Evolutionary conservation across 2,888 invertebrate genomes (phyloP).

Genomic region (Oscheius sp.): DNA sequence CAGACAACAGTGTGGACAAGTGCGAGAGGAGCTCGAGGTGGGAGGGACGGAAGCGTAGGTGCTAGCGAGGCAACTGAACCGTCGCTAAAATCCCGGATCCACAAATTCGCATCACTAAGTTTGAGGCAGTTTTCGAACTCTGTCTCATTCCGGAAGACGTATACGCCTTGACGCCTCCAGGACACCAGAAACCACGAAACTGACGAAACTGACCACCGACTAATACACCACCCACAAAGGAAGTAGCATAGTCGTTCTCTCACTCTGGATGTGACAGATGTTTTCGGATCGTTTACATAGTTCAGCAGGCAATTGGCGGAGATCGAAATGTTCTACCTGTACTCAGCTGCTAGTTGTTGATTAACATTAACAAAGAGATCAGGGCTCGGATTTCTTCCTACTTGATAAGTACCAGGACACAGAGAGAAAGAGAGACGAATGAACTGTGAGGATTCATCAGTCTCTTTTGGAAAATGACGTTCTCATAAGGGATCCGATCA

Average conservation of each 20-base stretch:
- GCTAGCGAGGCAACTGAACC: neutral
- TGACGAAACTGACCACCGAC: neutral
- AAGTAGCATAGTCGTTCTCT: no score
- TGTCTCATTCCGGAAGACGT: conserved; percentile 18
- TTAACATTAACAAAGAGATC: no score
- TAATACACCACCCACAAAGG: no score
- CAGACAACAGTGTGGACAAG: neutral
- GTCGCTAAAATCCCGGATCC: neutral
- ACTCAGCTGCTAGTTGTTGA: no score
- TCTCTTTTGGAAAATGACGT: conserved; percentile 3
- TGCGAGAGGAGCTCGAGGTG: neutral
- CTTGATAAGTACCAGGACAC: neutral
- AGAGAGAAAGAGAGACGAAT: neutral
- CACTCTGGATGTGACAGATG: no score
- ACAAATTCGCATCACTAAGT: no score
- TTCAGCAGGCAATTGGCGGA: no score
- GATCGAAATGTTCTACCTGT: no score
- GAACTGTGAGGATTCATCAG: neutral
- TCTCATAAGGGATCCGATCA: conserved; percentile 3
- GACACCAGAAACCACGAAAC: conserved; percentile 13
- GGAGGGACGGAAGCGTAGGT: conserved; percentile 8
- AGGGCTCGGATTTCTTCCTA: neutral
- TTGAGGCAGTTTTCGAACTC: no score
- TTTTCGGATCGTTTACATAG: no score
- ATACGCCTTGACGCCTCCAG: conserved; percentile 21